A percentile compares a stretch with the other conserved stretches of the same genome.
phyloP scores from a whole-genome alignment of 2,888 invertebrate species.

The Polyommatus iphigenia region DNA sequence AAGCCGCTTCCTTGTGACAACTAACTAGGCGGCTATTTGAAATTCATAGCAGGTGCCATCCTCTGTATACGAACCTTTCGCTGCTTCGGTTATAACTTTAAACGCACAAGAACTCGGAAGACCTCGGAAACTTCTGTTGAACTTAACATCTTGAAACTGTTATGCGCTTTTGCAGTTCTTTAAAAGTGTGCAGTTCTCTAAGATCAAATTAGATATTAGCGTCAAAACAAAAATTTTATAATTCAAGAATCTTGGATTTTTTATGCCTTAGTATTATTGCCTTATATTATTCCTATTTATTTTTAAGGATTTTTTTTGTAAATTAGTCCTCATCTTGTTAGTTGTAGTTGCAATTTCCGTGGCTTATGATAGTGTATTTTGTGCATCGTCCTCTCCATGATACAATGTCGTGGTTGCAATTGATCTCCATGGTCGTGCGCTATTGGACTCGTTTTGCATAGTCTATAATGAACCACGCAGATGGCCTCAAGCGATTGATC shows the following conservation, averaged over 20 bases:
- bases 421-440: slow-evolving; percentile 62
- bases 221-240: too few species aligned
- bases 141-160: neutral
- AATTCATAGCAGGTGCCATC: slow-evolving; percentile 24
- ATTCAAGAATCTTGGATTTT: too few species aligned
- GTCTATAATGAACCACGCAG: slow-evolving; percentile 76
- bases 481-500: slow-evolving; percentile 79
- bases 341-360: neutral
- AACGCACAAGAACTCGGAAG: neutral
- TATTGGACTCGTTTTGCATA: slow-evolving; percentile 62
- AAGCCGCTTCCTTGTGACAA: slow-evolving; percentile 17
- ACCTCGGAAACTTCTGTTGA: neutral
- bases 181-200: neutral
- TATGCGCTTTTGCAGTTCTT: neutral
- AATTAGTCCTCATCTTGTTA: neutral
- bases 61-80: neutral
- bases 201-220: neutral
- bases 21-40: slow-evolving; percentile 23
- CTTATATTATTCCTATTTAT: too few species aligned
- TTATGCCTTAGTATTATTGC: too few species aligned
- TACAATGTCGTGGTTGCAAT: slow-evolving; percentile 54
- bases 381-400: slow-evolving; percentile 24
- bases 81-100: neutral
- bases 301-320: neutral
- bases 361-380: neutral